Evolutionary conservation across 2,888 invertebrate species (phyloP).

Genomic region (Campoletis raptor): DNA sequence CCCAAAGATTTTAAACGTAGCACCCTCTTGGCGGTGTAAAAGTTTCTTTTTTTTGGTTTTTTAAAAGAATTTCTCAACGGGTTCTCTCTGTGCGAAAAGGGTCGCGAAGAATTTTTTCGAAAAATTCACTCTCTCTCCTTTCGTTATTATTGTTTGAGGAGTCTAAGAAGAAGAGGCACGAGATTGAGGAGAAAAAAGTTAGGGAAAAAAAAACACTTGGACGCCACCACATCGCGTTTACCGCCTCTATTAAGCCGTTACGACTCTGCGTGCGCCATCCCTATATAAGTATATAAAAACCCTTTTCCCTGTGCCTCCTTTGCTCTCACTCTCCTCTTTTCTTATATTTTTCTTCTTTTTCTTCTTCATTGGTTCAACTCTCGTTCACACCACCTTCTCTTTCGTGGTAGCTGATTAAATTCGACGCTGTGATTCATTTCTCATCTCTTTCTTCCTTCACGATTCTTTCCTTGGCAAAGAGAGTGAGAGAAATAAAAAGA

Average conservation of each 20-base stretch:
- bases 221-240: constrained; percentile 44
- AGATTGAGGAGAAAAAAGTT: background rate
- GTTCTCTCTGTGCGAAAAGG: constrained; percentile 1
- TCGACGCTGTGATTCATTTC: constrained; percentile 37
- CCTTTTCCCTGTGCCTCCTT: constrained; percentile 41
- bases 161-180: constrained; percentile 17
- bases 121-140: constrained; percentile 40
- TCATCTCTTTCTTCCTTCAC: background rate
- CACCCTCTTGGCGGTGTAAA: constrained; percentile 11
- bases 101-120: constrained; percentile 44
- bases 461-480: background rate
- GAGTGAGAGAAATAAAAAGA: background rate
- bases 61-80: constrained; percentile 18
- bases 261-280: constrained; percentile 51
- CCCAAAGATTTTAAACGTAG: background rate
- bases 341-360: background rate
- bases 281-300: background rate
- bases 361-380: constrained; percentile 53
- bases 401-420: constrained; percentile 69
- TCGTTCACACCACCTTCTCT: constrained; percentile 34
- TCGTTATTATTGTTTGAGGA: constrained; percentile 35
- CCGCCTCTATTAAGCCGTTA: constrained; percentile 71
- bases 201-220: constrained; percentile 20
- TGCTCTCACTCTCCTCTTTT: constrained; percentile 21
- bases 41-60: background rate